Evolutionary conservation across 2,113 vertebrate species (phyloP), one percentile per base, ranked within the genome.

Genomic region (Platysteira castanea): DNA sequence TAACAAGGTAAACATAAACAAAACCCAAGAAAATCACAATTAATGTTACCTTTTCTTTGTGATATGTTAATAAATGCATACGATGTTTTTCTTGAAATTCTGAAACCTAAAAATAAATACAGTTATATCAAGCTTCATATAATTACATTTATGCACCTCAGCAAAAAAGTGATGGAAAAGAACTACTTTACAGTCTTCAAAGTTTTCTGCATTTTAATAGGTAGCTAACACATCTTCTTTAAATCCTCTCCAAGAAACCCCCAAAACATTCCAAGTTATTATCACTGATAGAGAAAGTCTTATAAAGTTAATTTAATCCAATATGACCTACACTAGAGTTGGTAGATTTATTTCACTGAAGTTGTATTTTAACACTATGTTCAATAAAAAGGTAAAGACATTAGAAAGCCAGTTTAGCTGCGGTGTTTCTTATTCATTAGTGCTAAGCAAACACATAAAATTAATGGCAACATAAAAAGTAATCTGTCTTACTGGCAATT

Each of bases 21-120:
- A n/a, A n/a, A n/a, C n/a, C n/a, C n/a, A n/a, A n/a, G n/a, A n/a
- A n/a, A n/a, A n/a, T n/a, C n/a, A n/a, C n/a, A n/a, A n/a, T n/a
- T n/a, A n/a, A n/a, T n/a, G n/a, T 97, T 97, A 99, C 99, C 98
- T 97, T 99, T 94, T 99, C 97, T 94, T 95, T 97, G 35, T 98
- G 98, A 89, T 99, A 92, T 54, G 96, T 39, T 69, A 98, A 39
- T n/a, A 99, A 95, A 88, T 97, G 98, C 90, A 96, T 98, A 76
- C 98, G 98, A 86, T 99, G 98, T 91, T 98, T 98, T 92, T 98
- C 98, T 97, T 99, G 99, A 91, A 99, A 99, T 83, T 98, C 97
- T 93, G 98, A 91, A 92, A 99, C 94, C 99, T 99, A 93, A 92
- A 92, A 94, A 96, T 63, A 84, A 28, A 84, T 35, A 85, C 5